Evolutionary conservation across 2,113 vertebrate genomes (phyloP).

Genomic region (Oophaga pumilio): DNA sequence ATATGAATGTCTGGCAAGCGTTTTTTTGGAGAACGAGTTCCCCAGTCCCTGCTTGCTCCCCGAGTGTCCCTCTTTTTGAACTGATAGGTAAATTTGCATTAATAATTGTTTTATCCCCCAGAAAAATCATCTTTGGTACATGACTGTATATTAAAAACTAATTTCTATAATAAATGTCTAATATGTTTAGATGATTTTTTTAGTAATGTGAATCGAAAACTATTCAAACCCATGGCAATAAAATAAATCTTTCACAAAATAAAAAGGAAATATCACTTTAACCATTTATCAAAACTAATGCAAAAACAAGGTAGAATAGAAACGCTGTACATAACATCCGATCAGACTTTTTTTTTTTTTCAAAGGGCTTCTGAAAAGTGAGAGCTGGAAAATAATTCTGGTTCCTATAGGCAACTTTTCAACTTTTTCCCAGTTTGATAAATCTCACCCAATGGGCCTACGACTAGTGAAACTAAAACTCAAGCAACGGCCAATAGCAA

Average conservation of each 20-base stretch:
- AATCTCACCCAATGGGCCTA: background rate
- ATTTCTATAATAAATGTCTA: background rate
- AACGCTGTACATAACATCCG: background rate
- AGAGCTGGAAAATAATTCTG: background rate
- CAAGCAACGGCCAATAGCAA: background rate
- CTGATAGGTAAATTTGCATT: too few species aligned
- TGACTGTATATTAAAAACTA: too few species aligned
- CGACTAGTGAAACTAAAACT: background rate
- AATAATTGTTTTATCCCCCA: too few species aligned
- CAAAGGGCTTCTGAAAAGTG: background rate
- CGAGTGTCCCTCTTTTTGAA: background rate
- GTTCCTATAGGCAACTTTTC: background rate
- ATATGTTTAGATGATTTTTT: background rate
- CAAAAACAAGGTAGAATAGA: background rate
- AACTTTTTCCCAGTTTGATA: background rate
- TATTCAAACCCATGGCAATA: background rate
- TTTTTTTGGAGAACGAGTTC: background rate
- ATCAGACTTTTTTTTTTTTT: background rate
- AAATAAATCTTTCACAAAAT: background rate
- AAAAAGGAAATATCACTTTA: background rate
- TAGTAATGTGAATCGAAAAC: background rate
- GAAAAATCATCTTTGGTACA: too few species aligned
- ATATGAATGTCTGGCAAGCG: background rate
- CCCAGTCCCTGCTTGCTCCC: too few species aligned
- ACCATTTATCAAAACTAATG: background rate